A percentile compares a stretch with the other conserved stretches of the same genome.
These are phyloP conservation scores for Neoascia interrupta DNA, from an alignment of 2,888 invertebrate genomes.

Conservation along the genomic window DNA sequence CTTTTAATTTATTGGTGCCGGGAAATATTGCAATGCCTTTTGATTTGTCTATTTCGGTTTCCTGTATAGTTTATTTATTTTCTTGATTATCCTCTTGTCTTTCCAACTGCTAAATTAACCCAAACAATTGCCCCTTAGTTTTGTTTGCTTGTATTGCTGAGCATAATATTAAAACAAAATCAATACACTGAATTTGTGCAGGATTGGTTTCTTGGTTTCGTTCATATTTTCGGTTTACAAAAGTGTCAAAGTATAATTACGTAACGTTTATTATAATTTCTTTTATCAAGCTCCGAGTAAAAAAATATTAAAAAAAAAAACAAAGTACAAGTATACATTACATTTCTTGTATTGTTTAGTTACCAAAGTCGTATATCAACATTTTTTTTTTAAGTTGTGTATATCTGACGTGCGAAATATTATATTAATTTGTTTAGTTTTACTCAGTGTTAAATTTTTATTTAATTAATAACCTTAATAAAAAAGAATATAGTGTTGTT, in stretches of 20 bases:
- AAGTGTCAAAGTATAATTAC: neutral
- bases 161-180: too few species aligned
- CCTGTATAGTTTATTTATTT: too few species aligned
- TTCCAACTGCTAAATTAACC: too few species aligned
- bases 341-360: conserved; percentile 12
- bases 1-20: too few species aligned
- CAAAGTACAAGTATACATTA: neutral
- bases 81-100: too few species aligned
- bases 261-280: conserved; percentile 1
- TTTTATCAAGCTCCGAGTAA: conserved; percentile 3
- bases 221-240: too few species aligned
- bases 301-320: conserved; percentile 3
- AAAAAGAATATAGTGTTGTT: conserved; percentile 58
- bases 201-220: neutral
- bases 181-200: neutral
- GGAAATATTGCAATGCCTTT: too few species aligned
- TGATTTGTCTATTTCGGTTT: too few species aligned
- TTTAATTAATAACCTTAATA: conserved; percentile 37
- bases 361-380: conserved; percentile 42
- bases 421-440: conserved; percentile 35
- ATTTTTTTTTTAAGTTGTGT: conserved; percentile 53
- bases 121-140: too few species aligned
- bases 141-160: too few species aligned
- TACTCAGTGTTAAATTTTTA: conserved; percentile 48
- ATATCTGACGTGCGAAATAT: conserved; percentile 54